Conservation (phyloP, 2,888 invertebrate genomes). For the Ptilodon capucinus region DNA sequence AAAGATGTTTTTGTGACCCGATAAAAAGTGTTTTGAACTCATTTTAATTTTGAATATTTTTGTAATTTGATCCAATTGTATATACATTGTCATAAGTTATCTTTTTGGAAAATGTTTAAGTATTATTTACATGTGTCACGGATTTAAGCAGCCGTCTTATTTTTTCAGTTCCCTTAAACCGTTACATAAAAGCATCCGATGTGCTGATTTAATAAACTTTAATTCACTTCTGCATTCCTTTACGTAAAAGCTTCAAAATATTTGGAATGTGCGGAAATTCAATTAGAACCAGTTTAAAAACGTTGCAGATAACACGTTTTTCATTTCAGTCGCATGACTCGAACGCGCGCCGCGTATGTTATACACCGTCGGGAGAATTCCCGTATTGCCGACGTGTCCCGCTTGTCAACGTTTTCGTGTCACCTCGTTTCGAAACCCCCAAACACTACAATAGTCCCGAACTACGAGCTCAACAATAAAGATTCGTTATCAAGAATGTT, state of each 20-base stretch:
- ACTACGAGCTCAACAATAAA: neutral
- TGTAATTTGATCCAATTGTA: too few relatives aligned
- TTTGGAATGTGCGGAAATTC: constrained; percentile 6
- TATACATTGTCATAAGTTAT: too few relatives aligned
- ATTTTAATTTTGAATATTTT: too few relatives aligned
- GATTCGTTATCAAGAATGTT: neutral
- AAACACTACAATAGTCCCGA: neutral
- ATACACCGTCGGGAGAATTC: constrained; percentile 21
- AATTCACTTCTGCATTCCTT: neutral
- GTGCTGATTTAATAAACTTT: neutral
- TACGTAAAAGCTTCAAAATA: constrained; percentile 2
- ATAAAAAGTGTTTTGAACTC: too few relatives aligned
- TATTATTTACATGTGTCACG: too few relatives aligned
- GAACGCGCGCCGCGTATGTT: constrained; percentile 19
- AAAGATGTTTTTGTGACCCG: neutral
- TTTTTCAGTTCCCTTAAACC: neutral
- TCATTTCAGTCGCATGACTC: constrained; percentile 27
- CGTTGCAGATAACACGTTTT: constrained; percentile 14
- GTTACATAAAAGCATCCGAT: neutral
- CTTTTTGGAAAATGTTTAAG: too few relatives aligned
- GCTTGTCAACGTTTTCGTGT: constrained; percentile 37
- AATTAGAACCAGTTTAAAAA: constrained; percentile 17
- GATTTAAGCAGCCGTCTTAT: neutral
- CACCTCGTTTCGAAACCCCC: constrained; percentile 26
- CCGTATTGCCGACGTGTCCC: constrained; percentile 12